A percentile compares a stretch with the other conserved stretches of the same genome.
phyloP scores from a whole-genome alignment of 2,797 vertebrate species.

The Rhinogobio ventralis region DNA sequence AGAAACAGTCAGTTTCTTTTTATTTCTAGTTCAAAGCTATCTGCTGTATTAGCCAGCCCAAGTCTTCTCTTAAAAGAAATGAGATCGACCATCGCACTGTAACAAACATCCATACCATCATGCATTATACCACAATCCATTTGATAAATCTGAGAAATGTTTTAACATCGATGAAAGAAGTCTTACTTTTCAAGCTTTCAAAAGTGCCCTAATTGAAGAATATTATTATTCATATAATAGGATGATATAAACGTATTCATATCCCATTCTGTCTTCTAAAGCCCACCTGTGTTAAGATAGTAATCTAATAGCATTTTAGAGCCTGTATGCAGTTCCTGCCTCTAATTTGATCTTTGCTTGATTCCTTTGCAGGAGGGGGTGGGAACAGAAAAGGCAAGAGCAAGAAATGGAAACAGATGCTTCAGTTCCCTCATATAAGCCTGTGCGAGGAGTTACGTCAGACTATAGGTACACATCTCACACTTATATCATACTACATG shows the following conservation, averaged over 20 bases:
- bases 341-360: constrained; percentile 54
- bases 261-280: constrained; percentile 32
- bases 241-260: constrained; percentile 25
- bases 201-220: neutral
- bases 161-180: neutral
- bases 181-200: constrained; percentile 8
- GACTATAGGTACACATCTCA: constrained; percentile 78
- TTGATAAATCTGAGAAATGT: neutral
- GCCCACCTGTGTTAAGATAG: constrained; percentile 47
- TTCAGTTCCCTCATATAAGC: constrained; percentile 97
- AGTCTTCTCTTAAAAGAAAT: neutral
- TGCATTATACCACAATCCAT: neutral
- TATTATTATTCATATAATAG: neutral
- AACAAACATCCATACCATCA: neutral
- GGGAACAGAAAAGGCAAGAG: constrained; percentile 98
- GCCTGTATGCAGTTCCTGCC: constrained; percentile 43
- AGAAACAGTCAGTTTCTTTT: neutral
- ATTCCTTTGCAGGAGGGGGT: constrained; percentile 84
- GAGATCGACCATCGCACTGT: neutral
- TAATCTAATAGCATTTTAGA: constrained; percentile 56
- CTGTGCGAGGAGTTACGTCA: constrained; percentile 93
- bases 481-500: neutral
- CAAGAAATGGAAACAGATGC: constrained; percentile 99
- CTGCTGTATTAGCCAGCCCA: neutral
- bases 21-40: neutral